phyloP scores from a whole-genome alignment of 2,797 vertebrate species.

The Tangara arthus region DNA sequence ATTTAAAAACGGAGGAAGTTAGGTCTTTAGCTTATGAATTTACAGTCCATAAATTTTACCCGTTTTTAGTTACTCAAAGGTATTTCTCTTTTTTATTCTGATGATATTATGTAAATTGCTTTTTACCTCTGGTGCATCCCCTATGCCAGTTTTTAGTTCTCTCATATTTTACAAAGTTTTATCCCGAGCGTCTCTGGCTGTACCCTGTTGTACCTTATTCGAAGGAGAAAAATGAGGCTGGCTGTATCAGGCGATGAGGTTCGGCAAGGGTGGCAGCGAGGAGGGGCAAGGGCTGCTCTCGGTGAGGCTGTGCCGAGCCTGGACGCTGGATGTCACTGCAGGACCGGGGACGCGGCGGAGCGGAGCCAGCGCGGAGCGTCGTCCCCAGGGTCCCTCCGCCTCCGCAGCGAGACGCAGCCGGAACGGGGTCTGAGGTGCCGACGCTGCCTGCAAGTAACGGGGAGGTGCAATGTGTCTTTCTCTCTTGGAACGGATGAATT shows the following conservation, averaged over 20 bases:
- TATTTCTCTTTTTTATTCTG: background rate
- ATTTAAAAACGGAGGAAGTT: background rate
- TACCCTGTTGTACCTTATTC: rapidly evolving
- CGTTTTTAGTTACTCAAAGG: rapidly evolving
- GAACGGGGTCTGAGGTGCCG: rapidly evolving
- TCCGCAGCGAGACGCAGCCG: background rate
- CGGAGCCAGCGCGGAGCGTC: rapidly evolving
- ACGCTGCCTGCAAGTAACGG: background rate
- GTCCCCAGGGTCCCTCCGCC: background rate
- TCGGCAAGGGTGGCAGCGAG: rapidly evolving
- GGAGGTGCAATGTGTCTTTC: rapidly evolving
- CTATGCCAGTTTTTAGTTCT: background rate
- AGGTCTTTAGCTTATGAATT: background rate
- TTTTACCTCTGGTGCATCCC: rapidly evolving
- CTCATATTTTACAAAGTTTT: background rate
- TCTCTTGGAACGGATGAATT: background rate
- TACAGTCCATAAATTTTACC: rapidly evolving
- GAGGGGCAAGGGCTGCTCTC: rapidly evolving
- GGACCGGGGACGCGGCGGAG: constrained; percentile 67
- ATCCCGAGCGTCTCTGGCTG: rapidly evolving
- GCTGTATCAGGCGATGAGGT: rapidly evolving
- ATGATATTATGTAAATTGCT: rapidly evolving
- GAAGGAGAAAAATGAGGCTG: rapidly evolving
- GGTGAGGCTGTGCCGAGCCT: background rate
- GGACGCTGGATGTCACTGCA: constrained; percentile 87